phyloP scores from a whole-genome alignment of 2,113 vertebrate genomes.

The Loxodonta africana region DNA sequence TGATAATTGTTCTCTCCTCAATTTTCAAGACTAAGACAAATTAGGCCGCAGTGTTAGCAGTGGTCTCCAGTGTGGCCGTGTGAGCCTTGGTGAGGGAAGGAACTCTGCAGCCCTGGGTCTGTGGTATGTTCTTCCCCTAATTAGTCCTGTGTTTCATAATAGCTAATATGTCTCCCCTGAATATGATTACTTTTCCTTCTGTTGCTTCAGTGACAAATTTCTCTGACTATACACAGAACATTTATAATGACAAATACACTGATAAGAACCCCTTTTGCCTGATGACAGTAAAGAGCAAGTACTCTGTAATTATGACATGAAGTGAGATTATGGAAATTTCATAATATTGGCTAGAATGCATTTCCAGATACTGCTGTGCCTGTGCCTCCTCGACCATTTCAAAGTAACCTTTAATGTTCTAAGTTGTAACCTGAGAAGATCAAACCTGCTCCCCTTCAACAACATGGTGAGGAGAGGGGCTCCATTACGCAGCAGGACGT shows the following conservation, averaged over 20 bases:
- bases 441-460: background rate
- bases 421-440: background rate
- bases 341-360: constrained; percentile 43
- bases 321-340: constrained; percentile 60
- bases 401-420: background rate
- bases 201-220: constrained; percentile 62
- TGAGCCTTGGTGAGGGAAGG: background rate
- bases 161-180: background rate
- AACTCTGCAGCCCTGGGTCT: background rate
- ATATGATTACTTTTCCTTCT: constrained; percentile 47
- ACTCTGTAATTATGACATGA: constrained; percentile 68
- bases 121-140: background rate
- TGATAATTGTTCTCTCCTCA: background rate
- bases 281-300: constrained; percentile 62
- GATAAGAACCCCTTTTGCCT: constrained; percentile 62
- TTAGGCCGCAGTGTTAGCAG: background rate
- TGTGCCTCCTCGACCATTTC: background rate
- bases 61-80: rapidly evolving
- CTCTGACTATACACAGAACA: constrained; percentile 58
- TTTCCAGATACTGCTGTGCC: background rate
- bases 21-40: constrained; percentile 2
- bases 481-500: background rate
- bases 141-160: background rate
- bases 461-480: background rate
- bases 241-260: constrained; percentile 65